A percentile compares a stretch with the other conserved stretches of the same genome.
Evolutionary conservation across 2,797 vertebrate genomes (phyloP).

Genomic region (Syngnathus acus): DNA sequence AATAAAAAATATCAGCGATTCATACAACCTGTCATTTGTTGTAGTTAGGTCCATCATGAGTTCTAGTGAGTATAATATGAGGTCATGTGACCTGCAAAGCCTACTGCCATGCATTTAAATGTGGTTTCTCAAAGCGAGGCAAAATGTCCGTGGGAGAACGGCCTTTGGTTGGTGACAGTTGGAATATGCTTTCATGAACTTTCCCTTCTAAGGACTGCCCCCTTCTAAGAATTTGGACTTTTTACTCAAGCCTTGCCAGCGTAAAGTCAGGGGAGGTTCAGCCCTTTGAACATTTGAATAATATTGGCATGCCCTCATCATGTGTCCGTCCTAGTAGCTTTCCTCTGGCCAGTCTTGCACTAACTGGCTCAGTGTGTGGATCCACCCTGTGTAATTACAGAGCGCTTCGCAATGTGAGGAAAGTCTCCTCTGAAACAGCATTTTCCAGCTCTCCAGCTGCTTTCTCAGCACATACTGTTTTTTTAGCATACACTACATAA

Average conservation of each 20-base stretch:
- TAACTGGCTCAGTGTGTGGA: conserved; percentile 44
- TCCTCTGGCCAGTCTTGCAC: conserved; percentile 25
- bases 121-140: conserved; percentile 44
- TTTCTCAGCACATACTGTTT: conserved; percentile 38
- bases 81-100: conserved; percentile 5
- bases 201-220: conserved; percentile 32
- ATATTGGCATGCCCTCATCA: neutral
- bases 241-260: conserved; percentile 2
- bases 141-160: conserved; percentile 39
- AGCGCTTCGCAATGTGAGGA: conserved; percentile 67
- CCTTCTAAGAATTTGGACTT: neutral
- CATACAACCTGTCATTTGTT: neutral
- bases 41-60: neutral
- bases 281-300: conserved; percentile 13
- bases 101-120: conserved; percentile 17
- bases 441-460: conserved; percentile 55
- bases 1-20: neutral
- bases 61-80: neutral
- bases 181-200: conserved; percentile 26
- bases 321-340: conserved; percentile 22
- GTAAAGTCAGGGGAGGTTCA: conserved; percentile 13
- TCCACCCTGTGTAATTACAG: conserved; percentile 75
- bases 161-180: conserved; percentile 26
- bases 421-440: conserved; percentile 65
- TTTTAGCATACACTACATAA: conserved; percentile 8